phyloP scores from a whole-genome alignment of 2,113 vertebrate genomes.

The Salminus brasiliensis region DNA sequence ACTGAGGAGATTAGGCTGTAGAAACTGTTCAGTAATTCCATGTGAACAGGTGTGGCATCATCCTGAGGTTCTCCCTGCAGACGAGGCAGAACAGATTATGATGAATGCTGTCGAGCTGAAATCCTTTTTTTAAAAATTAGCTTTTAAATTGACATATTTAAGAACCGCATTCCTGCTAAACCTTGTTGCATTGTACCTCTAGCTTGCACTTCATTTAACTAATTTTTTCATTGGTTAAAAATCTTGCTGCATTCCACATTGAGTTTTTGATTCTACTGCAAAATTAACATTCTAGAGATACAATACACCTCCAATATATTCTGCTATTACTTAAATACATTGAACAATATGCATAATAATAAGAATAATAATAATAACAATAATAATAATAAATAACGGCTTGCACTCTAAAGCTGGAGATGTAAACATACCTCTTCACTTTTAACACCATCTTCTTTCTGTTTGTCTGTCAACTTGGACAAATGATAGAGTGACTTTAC shows the following conservation, averaged over 20 bases:
- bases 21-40: constrained; percentile 89
- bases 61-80: constrained; percentile 69
- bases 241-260: no score
- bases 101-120: no score
- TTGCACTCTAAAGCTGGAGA: neutral
- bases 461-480: constrained; percentile 81
- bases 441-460: constrained; percentile 79
- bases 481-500: constrained; percentile 86
- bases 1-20: constrained; percentile 88
- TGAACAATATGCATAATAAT: neutral
- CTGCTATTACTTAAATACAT: neutral
- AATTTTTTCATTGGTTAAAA: no score
- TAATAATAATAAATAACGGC: neutral
- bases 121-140: no score
- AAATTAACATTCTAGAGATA: no score
- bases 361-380: neutral
- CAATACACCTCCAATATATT: no score
- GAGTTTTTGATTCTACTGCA: no score
- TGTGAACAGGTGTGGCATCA: constrained; percentile 80
- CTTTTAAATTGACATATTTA: no score
- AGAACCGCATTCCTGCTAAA: no score
- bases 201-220: no score
- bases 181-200: no score
- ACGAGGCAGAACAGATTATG: neutral
- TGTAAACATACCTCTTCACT: constrained; percentile 81